Base-by-base conservation (phyloP, 35 echinoderm and acorn worm species). In the Ophiothrix spiculata region DNA sequence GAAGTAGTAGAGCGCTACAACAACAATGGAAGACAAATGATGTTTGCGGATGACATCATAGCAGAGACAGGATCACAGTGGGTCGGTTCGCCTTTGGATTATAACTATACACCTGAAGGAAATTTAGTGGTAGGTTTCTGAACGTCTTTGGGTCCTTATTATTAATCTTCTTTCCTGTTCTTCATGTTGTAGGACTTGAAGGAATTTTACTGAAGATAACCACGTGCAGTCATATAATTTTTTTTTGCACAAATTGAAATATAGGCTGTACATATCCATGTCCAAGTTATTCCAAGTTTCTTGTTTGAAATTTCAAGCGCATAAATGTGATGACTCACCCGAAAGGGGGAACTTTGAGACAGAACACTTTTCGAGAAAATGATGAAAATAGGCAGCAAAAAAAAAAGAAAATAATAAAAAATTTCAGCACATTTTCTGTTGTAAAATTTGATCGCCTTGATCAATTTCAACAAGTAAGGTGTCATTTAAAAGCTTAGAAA, bases 21-120 rank as follows among this genome's bases (percentile, higher is more conserved):
- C 0, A 31, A 10, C 45, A 38, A 56, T 33, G 86, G 86, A 19
- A 29, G 76, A 35, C 14, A 78, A 17, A 88, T 88, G 86, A 28
- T 60, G 36, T 88, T 88, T 54, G 40, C 35, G 14, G 28, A 34
- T 35, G 86, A 88, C 54, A 0, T 54, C 17, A 35, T 36, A 33
- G 77, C 77, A 36, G 29, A 33, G 0, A 79, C 29, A 8, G 86
- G 86, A 17, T 88, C 54, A 0, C 35, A 36, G 15, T 88, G 86
- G 86, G 11, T 88, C 19, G 16, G 23, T 4, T 29, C 17, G 31
- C 31, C 39, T 32, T 17, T 79, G 32, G 35, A 32, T 10, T 78
- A 36, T 15, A 56, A 31, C 10, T 39, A 80, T 35, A 80, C 34
- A 13, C 10, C 76, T 56, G 78, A 31, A 12, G 77, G 86, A 23